phyloP scores from a whole-genome alignment of 2,797 vertebrate genomes.

The Fringilla coelebs region DNA sequence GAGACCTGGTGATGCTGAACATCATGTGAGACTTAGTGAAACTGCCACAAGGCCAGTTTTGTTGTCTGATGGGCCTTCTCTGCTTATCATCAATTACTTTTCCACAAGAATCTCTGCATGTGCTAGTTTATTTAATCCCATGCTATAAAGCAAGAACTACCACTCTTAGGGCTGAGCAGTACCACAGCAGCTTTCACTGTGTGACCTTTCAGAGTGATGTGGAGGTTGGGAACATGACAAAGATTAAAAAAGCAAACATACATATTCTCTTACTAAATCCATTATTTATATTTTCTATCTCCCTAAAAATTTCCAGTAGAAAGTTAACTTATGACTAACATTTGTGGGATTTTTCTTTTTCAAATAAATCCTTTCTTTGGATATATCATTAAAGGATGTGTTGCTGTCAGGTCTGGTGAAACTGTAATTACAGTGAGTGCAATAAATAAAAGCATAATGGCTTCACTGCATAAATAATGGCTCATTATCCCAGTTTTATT shows the following conservation, averaged over 20 bases:
- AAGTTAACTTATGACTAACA: neutral
- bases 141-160: neutral
- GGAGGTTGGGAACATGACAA: neutral
- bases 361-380: slow-evolving; percentile 23
- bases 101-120: neutral
- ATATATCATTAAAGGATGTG: slow-evolving; percentile 27
- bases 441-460: slow-evolving; percentile 60
- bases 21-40: neutral
- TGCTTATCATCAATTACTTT: neutral
- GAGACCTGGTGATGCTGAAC: neutral
- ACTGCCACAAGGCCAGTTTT: neutral
- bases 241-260: neutral
- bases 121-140: neutral
- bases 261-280: neutral
- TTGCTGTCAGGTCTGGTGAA: slow-evolving; percentile 37
- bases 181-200: neutral
- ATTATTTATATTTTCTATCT: slow-evolving; percentile 17
- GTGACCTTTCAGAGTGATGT: neutral
- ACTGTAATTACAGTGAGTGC: slow-evolving; percentile 53
- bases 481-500: slow-evolving; percentile 50
- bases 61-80: neutral
- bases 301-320: neutral
- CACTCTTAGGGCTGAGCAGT: neutral
- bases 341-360: neutral
- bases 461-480: slow-evolving; percentile 51